A percentile compares a stretch with the other conserved stretches of the same genome.
phyloP scores from a whole-genome alignment of 2,797 vertebrate genomes.

The Micrastur ruficollis region DNA sequence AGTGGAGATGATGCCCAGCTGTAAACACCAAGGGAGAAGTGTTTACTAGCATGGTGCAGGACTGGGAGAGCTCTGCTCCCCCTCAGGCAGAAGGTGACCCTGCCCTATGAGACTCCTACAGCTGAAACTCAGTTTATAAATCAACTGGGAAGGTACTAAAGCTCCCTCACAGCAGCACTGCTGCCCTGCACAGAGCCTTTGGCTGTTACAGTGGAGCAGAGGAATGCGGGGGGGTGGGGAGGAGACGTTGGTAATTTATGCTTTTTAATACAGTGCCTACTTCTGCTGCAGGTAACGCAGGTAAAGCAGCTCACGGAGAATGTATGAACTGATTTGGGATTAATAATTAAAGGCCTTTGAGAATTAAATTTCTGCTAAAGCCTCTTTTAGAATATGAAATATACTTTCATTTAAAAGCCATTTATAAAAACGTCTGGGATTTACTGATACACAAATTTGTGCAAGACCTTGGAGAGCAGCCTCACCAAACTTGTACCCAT shows the following conservation, averaged over 20 bases:
- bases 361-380: not conserved
- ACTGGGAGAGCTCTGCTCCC: not conserved
- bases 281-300: not conserved
- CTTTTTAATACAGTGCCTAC: not conserved
- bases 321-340: not conserved
- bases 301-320: not conserved
- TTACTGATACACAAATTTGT: not conserved
- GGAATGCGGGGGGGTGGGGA: accelerated
- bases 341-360: not conserved
- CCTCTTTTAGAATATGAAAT: not conserved
- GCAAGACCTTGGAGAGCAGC: not conserved
- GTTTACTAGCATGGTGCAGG: accelerated
- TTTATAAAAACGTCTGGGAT: not conserved
- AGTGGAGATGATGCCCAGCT: not conserved
- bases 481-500: not conserved
- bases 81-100: not conserved
- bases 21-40: not conserved
- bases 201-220: not conserved
- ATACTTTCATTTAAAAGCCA: not conserved
- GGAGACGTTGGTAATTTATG: not conserved
- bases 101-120: not conserved
- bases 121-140: not conserved
- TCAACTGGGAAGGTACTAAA: not conserved
- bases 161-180: not conserved
- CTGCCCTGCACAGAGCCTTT: not conserved